Percentiles rank a stretch among this genome's conserved stretches.
phyloP scores from a whole-genome alignment of 2,888 invertebrate species.

The Dasysyrphus albostriatus region DNA sequence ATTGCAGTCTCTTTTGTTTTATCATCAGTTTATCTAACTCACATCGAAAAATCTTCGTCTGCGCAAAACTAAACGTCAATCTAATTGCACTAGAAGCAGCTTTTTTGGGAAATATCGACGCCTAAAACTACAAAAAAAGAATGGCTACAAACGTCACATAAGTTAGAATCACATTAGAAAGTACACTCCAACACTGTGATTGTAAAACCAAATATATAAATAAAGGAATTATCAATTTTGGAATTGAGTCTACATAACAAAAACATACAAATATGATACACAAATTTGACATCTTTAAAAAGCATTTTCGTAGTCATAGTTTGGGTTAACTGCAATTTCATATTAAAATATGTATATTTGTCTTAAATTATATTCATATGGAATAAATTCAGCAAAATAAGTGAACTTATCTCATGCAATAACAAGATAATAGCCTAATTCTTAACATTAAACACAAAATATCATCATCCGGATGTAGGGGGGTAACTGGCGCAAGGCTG shows the following conservation, averaged over 20 bases:
- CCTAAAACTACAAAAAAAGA: conserved; percentile 2
- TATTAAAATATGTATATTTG: conserved; percentile 11
- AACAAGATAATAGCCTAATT: conserved; percentile 6
- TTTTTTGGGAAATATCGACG: neutral
- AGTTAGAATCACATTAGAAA: conserved; percentile 5
- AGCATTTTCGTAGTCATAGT: neutral
- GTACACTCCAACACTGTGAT: conserved; percentile 6
- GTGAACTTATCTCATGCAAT: neutral
- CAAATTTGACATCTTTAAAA: neutral
- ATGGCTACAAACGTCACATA: neutral
- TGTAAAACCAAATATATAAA: conserved; percentile 9
- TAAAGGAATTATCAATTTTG: conserved; percentile 59
- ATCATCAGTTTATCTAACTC: conserved; percentile 29
- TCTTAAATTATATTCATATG: conserved; percentile 1
- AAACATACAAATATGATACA: conserved; percentile 11
- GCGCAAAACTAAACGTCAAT: conserved; percentile 12
- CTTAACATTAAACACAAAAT: conserved; percentile 15
- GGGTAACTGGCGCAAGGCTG: conserved; percentile 81
- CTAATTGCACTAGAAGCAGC: conserved; percentile 14
- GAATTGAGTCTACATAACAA: conserved; percentile 58
- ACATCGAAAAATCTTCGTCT: conserved; percentile 26
- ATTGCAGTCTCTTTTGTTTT: conserved; percentile 17
- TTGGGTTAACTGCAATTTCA: conserved; percentile 6
- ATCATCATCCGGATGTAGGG: conserved; percentile 77
- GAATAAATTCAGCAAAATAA: conserved; percentile 13